Conservation (phyloP, 2,113 vertebrate species). For the Cephalopholis sonnerati region DNA sequence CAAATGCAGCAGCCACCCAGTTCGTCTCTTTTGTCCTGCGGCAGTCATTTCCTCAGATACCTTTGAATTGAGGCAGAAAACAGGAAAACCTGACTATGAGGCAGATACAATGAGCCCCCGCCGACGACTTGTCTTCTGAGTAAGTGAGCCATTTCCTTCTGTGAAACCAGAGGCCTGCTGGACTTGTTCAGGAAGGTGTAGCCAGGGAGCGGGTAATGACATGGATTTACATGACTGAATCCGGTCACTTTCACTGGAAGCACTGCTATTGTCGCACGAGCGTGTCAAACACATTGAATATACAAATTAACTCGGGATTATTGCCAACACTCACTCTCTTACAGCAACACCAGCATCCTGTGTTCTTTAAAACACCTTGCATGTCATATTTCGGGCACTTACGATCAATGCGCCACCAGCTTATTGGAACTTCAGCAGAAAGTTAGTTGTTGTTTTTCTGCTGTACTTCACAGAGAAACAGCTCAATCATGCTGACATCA, state of each 20-base stretch:
- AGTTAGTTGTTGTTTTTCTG: background rate
- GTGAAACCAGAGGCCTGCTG: slow-evolving; percentile 40
- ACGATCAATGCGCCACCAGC: no score
- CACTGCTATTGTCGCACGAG: background rate
- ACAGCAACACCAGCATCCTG: background rate
- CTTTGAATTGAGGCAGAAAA: slow-evolving; percentile 35
- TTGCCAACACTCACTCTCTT: background rate
- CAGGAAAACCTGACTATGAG: slow-evolving; percentile 41
- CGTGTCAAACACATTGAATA: background rate
- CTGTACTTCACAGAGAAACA: background rate
- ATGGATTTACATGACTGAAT: background rate
- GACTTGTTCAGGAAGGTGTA: slow-evolving; percentile 30
- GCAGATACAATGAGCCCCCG: slow-evolving; percentile 24
- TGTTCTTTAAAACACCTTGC: background rate
- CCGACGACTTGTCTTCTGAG: background rate
- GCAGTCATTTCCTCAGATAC: slow-evolving; percentile 21
- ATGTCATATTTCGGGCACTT: background rate
- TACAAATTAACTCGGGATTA: background rate
- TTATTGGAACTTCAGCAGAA: background rate
- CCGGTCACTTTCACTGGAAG: background rate
- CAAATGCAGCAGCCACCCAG: background rate
- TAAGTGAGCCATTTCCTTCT: slow-evolving; percentile 42
- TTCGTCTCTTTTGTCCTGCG: background rate
- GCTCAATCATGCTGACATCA: background rate
- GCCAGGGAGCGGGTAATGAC: background rate